Base-by-base conservation (phyloP, 2,888 invertebrate genomes). In the Resseliella maxima region DNA sequence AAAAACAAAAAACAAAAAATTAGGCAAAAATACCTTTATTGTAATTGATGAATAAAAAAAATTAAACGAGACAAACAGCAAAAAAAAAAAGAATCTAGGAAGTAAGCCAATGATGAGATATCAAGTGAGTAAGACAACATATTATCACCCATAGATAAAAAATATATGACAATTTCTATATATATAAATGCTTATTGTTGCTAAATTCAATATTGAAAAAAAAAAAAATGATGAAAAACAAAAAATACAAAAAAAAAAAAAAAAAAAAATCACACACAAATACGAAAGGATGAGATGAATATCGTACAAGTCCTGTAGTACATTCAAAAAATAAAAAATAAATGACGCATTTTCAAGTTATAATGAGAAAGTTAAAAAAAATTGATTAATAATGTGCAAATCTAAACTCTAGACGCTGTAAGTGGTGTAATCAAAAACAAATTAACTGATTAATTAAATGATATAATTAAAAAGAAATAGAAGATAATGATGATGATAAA, bases 71-170 rank as follows among this genome's bases (percentile, higher is more conserved):
- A 50, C n/a, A n/a, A 59, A 24, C n/a, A 24, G 24, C 5, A 59
- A 59, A 3, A 59, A 59, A 24, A 59, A 59, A 6, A 59, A 59
- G 24, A 59, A 59, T 6, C n/a, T 24, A 24, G 24, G 24, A n/a
- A 59, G n/a, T 24, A 59, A 59, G 46, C 46, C 41, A 41, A 41
- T 24, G 10, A 24, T 59, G 24, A 59, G 15, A 31, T 1, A 72
- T 15, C 31, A 31, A 72, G 12, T 15, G 50, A 15, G 21, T 6
- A 8, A 15, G 21, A 50, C 50, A 50, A 15, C 2, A 50, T 72
- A 72, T 72, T 72, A 72, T 72, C 72, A 72, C 72, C 72, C 31
- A 72, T 72, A 72, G 72, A 72, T 72, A 72, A 72, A n/a, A n/a
- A 72, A 31, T 72, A 72, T 72, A 72, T 72, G 72, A 72, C 27